Evolutionary conservation across 1,140 invertebrate species (phyloP).

Genomic region (Galleria mellonella): DNA sequence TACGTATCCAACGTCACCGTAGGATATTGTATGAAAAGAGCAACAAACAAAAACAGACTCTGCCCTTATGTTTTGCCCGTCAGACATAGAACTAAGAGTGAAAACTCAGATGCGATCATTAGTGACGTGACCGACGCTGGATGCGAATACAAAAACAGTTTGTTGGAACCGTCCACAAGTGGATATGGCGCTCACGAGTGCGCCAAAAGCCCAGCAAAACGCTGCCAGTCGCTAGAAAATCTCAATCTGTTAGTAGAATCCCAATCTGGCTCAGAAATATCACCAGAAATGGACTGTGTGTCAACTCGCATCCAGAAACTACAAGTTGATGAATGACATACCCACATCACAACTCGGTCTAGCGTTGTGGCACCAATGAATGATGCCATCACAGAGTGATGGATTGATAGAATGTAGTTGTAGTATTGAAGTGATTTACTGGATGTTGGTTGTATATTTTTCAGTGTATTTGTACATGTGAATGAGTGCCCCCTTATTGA

Average conservation of each 20-base stretch:
- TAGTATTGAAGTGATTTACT: constrained; percentile 32
- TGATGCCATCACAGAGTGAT: constrained; percentile 4
- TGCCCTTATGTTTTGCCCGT: constrained; percentile 69
- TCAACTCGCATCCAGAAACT: constrained; percentile 63
- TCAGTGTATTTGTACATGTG: constrained; percentile 45
- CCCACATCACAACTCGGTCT: not conserved
- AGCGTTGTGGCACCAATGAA: not conserved
- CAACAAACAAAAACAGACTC: constrained; percentile 63
- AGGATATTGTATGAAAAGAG: constrained; percentile 72
- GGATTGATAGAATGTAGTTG: constrained; percentile 14
- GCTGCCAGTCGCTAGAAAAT: constrained; percentile 64
- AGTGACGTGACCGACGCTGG: constrained; percentile 44
- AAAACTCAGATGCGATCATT: constrained; percentile 73
- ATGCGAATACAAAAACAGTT: constrained; percentile 50
- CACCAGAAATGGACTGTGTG: constrained; percentile 64
- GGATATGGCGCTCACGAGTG: constrained; percentile 31
- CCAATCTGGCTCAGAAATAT: constrained; percentile 35
- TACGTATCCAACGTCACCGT: constrained; percentile 76
- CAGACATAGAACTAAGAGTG: constrained; percentile 75
- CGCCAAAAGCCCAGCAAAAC: constrained; percentile 41
- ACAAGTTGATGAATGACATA: constrained; percentile 66
- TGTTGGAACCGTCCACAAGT: constrained; percentile 58
- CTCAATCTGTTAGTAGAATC: constrained; percentile 48
- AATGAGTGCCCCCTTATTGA: constrained; percentile 10
- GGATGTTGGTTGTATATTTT: constrained; percentile 35